phyloP scores from a whole-genome alignment of 1,140 invertebrate species.

The Drosophila ercepeae region DNA sequence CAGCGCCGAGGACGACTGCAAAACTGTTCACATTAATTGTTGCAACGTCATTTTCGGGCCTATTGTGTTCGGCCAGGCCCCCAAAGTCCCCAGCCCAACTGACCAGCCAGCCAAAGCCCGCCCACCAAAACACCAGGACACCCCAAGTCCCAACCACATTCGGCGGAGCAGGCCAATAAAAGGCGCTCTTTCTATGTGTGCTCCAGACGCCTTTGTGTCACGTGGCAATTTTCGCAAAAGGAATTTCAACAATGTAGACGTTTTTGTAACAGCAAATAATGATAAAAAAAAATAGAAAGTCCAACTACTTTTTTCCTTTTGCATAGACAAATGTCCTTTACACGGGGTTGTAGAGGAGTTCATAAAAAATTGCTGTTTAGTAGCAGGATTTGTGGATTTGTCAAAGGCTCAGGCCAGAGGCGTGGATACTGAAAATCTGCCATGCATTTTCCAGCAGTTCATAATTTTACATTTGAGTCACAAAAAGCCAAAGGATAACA shows the following conservation, averaged over 20 bases:
- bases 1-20: conserved; percentile 67
- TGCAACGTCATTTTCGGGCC: conserved; percentile 79
- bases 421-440: conserved; percentile 38
- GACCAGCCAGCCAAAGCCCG: not conserved
- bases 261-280: conserved; percentile 69
- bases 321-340: conserved; percentile 52
- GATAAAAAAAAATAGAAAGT: conserved; percentile 32
- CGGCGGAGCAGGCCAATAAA: conserved; percentile 59
- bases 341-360: conserved; percentile 14
- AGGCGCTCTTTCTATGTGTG: conserved; percentile 62
- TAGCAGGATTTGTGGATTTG: conserved; percentile 73
- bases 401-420: conserved; percentile 56
- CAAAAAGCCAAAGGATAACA: conserved; percentile 17
- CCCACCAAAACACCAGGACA: not conserved
- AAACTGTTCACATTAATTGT: conserved; percentile 81
- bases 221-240: conserved; percentile 77
- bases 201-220: conserved; percentile 79
- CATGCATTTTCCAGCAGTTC: conserved; percentile 36
- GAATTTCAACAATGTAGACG: conserved; percentile 78
- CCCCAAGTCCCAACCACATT: conserved; percentile 10
- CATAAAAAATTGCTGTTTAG: conserved; percentile 70
- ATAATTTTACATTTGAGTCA: conserved; percentile 65
- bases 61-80: conserved; percentile 52
- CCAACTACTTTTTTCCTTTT: conserved; percentile 43
- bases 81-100: conserved; percentile 7